Conservation (phyloP, 23 tunicate genomes). For the Diplosoma virens region DNA sequence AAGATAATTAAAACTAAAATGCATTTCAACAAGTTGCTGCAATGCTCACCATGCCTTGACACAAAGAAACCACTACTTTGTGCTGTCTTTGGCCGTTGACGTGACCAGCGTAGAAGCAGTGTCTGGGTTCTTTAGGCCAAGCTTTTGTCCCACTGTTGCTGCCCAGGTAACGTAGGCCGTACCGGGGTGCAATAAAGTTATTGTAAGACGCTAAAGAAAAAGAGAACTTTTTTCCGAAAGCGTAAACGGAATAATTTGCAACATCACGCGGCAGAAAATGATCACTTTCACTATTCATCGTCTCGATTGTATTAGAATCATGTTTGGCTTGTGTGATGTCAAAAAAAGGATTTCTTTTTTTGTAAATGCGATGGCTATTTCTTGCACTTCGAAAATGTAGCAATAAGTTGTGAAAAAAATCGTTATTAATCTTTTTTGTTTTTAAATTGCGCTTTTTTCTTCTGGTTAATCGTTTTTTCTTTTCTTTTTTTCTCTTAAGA, state of each 20-base stretch:
- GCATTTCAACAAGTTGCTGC: too few relatives aligned
- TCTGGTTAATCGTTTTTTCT: not conserved
- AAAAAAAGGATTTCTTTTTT: not conserved
- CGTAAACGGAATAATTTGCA: slow-evolving; percentile 74
- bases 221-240: slow-evolving; percentile 59
- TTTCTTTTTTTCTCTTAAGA: slow-evolving; percentile 19
- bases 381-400: too few relatives aligned
- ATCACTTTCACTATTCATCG: slow-evolving; percentile 14
- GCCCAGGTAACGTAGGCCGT: slow-evolving; percentile 68
- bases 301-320: not conserved
- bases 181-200: slow-evolving; percentile 71
- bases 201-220: slow-evolving; percentile 67
- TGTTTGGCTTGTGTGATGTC: slow-evolving; percentile 9
- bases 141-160: slow-evolving; percentile 22
- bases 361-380: not conserved
- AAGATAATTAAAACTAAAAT: too few relatives aligned
- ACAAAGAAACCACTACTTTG: slow-evolving; percentile 68
- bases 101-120: slow-evolving; percentile 84
- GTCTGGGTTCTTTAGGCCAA: slow-evolving; percentile 48
- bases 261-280: slow-evolving; percentile 35
- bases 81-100: slow-evolving; percentile 58
- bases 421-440: too few relatives aligned
- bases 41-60: slow-evolving; percentile 87
- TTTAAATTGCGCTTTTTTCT: not conserved
- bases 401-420: too few relatives aligned